Conservation (phyloP, 1,140 invertebrate species). For the Tetramorium parvispinum region DNA sequence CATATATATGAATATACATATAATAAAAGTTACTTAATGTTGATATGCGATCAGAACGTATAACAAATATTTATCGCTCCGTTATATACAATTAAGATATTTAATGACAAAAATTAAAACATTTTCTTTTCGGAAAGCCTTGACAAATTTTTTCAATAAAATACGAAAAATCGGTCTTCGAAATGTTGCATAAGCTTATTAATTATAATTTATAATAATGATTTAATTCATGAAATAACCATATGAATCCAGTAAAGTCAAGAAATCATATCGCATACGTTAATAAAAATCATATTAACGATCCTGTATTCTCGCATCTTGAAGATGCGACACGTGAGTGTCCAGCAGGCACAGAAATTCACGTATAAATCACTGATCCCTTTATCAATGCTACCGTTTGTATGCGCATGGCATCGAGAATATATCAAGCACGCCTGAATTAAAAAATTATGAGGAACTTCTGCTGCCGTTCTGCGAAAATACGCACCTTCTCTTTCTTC, state of each 20-base stretch:
- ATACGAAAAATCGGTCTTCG: not conserved
- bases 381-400: slow-evolving; percentile 12
- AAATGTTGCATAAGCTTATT: not conserved
- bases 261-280: not conserved
- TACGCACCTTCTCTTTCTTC: not conserved
- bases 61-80: not conserved
- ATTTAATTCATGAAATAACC: not conserved
- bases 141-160: not conserved
- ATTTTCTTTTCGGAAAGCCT: not conserved
- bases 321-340: not conserved
- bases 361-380: slow-evolving; percentile 2
- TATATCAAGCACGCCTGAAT: not conserved
- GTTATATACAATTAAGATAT: not conserved
- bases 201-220: not conserved
- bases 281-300: not conserved
- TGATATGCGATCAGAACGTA: not conserved
- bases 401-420: not conserved
- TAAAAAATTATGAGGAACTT: not conserved
- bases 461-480: not conserved
- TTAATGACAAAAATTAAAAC: not conserved
- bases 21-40: not conserved
- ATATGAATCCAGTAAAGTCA: not conserved
- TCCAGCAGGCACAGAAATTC: not conserved
- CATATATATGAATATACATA: not conserved
- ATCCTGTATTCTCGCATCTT: not conserved